Evolutionary conservation across 2,888 invertebrate species (phyloP), one percentile per base, ranked within the genome.

Genomic region (Elmis aenea): DNA sequence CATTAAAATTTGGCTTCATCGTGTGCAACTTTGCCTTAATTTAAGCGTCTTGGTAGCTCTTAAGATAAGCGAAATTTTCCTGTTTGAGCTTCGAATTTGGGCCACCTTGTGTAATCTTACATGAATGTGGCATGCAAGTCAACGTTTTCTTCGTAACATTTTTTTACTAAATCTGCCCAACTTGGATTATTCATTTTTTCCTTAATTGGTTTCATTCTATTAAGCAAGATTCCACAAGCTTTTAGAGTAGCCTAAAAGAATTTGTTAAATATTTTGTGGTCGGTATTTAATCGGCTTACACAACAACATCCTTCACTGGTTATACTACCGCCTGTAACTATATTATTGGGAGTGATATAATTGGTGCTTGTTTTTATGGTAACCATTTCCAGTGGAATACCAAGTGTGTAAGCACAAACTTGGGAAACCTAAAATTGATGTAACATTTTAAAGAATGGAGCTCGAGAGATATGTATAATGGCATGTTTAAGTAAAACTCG

Each of bases 381-480:
- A 4, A 91, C 68, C 64, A 75, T 72, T 0, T 78, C 75, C 29
- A 89, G 42, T 1, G 82, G 75, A 45, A 89, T 77, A 1, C 80
- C 81, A 8, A 91, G 66, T 2, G 71, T 71, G 44, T 83, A 75
- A 0, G 85, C 87, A 37, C 79, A 83, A 0, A 86, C 82, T 72
- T 87, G 87, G 5, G 81, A 78, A 0, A 77, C 75, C 73, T 84
- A 71, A 1, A 50, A 50, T 25, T 25, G 9, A 8, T 5, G 6
- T 9, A 8, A 25, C n/a, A 6, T 20, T n/a, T 20, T 30, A n/a
- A n/a, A n/a, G n/a, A n/a, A n/a, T n/a, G n/a, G n/a, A n/a, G n/a
- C n/a, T n/a, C n/a, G n/a, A n/a, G n/a, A n/a, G n/a, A n/a, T n/a
- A n/a, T n/a, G n/a, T n/a, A n/a, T n/a, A n/a, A n/a, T n/a, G n/a